Evolutionary conservation across 2,113 vertebrate species (phyloP), one percentile per base, ranked within the genome.

Genomic region (Labeo catla): DNA sequence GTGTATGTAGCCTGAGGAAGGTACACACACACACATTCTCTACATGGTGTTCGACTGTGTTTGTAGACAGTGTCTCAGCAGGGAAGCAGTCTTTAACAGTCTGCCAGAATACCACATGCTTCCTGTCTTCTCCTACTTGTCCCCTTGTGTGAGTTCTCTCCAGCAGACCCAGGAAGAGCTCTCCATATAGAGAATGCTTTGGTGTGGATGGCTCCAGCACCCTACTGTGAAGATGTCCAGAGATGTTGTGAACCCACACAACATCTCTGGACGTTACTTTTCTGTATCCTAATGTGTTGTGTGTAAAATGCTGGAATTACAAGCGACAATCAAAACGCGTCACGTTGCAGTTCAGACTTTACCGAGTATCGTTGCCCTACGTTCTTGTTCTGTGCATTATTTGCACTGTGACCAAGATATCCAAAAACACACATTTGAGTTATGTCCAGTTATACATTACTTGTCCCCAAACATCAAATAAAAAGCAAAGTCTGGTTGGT

Each of bases 41-140:
- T 47, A 7, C 39, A 4, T 52, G 88, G 8, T 87, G 45, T 85
- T 59, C 88, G 88, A 16, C 16, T 68, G 28, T 80, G 50, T 66
- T 72, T 86, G 86, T 84, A 43, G 66, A 36, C 45, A 54, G 68
- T 50, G 79, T 76, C 76, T 77, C 78, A 81, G 78, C 54, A 68
- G 83, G 59, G 72, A 85, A 63, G 59, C 8, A 21, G 16, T 57
- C 79, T 68, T 85, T 63, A 68, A 85, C 59, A 50, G 47, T 52
- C 52, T 79, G 74, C 54, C 65, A 70, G 47, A 73, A 86, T 54
- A 83, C 72, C 36, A 70, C 85, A 76, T 72, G 43, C 57, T 78
- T 70, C 70, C 43, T 74, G 70, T 74, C 43, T n/a, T 74, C 70
- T 66, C 23, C 65, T 74, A 43, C 50, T 12, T 76, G 34, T 72